These are phyloP conservation scores for Odontocerum albicorne DNA, from an alignment of 2,888 invertebrate genomes.

Conservation along the genomic window DNA sequence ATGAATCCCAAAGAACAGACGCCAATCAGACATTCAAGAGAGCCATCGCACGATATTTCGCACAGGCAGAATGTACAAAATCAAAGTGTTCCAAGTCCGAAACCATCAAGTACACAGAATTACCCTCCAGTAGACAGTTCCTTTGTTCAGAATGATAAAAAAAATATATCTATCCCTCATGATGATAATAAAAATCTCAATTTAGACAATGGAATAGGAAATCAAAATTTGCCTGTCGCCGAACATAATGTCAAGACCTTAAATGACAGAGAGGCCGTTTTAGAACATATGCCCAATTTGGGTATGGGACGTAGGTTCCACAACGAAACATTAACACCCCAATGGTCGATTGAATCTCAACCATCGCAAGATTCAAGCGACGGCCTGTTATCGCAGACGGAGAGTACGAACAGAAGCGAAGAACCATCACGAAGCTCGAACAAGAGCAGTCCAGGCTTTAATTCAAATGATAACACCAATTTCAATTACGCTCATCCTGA, in stretches of 20 bases:
- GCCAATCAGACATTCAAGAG: neutral
- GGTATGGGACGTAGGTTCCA: conserved; percentile 50
- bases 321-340: conserved; percentile 48
- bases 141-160: conserved; percentile 10
- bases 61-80: neutral
- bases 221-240: neutral
- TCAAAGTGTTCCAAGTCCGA: conserved; percentile 12
- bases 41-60: conserved; percentile 16
- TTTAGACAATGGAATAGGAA: conserved; percentile 37
- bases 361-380: conserved; percentile 68
- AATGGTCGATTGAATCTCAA: conserved; percentile 69
- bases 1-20: conserved; percentile 22
- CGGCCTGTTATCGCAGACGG: conserved; percentile 61
- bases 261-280: conserved; percentile 49
- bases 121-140: neutral
- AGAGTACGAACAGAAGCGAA: conserved; percentile 62
- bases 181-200: conserved; percentile 39
- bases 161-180: conserved; percentile 4
- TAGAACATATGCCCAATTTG: conserved; percentile 51
- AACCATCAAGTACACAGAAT: neutral
- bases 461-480: conserved; percentile 47
- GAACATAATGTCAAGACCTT: conserved; percentile 42
- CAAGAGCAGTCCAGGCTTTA: conserved; percentile 52
- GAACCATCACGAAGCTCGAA: conserved; percentile 59
- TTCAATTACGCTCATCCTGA: conserved; percentile 48